Evolutionary conservation across 2,888 invertebrate species (phyloP), one percentile per base, ranked within the genome.

Genomic region (Lepidocyrtinus sp.): DNA sequence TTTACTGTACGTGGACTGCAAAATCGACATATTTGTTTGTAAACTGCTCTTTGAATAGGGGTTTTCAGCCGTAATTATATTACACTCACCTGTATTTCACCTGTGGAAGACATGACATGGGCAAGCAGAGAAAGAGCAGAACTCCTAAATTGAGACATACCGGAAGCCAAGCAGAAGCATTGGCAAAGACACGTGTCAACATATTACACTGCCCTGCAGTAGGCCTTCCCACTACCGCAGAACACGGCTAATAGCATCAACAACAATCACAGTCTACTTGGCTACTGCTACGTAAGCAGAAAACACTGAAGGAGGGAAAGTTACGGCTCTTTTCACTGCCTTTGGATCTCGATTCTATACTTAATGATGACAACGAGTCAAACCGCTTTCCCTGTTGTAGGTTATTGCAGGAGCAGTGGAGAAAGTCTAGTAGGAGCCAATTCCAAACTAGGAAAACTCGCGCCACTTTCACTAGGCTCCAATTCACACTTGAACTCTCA

Each of bases 51-150:
- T n/a, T n/a, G n/a, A n/a, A n/a, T n/a, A n/a, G n/a, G n/a, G n/a
- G n/a, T n/a, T n/a, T n/a, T n/a, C n/a, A n/a, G n/a, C n/a, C n/a
- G n/a, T n/a, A n/a, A n/a, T n/a, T n/a, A n/a, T n/a, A n/a, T n/a
- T n/a, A 65, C 19, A 2, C 61, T 72, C 72, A 86, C 86, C 86
- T 86, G 86, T 86, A 84, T 79, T 86, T 85, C 80, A 82, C 71
- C 78, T 86, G 85, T 77, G 86, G 86, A 85, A 85, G 85, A 85
- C 85, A 84, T 80, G 83, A 84, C 65, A 82, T 83, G 68, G 86
- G 85, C 36, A 82, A 83, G 46, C 79, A 83, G 46, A 84, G 83
- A 73, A 86, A 85, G 72, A 86, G 81, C 50, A 85, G 82, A 25
- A 84, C 81, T 50, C 83, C 86, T 72, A 84, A 70, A 81, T 86